Percentiles rank a stretch among this genome's conserved stretches.
phyloP scores from a whole-genome alignment of 2,888 invertebrate genomes.

The Drosophila trichaetosa region DNA sequence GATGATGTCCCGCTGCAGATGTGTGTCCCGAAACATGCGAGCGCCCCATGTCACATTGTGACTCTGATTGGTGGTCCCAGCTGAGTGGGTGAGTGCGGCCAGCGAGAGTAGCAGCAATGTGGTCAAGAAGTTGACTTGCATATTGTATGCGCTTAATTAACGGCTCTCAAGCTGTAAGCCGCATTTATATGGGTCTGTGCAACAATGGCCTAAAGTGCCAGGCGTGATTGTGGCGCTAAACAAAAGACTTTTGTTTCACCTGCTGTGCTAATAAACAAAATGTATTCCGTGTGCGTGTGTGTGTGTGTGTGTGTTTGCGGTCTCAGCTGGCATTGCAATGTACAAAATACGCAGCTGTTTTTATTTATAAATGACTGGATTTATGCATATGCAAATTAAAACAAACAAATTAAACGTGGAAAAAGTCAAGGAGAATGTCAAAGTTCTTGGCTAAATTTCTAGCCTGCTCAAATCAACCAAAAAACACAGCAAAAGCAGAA shows the following conservation, averaged over 20 bases:
- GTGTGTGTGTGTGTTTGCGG: not conserved
- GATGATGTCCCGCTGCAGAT: slow-evolving; percentile 59
- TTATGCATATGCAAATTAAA: slow-evolving; percentile 17
- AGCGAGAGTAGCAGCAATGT: slow-evolving; percentile 32
- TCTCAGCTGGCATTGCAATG: slow-evolving; percentile 16
- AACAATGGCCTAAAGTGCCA: slow-evolving; percentile 23
- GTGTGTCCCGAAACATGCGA: slow-evolving; percentile 57
- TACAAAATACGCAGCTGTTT: slow-evolving; percentile 17
- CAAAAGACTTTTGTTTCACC: slow-evolving; percentile 15
- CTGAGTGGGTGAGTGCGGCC: slow-evolving; percentile 5
- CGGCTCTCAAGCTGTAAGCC: not conserved
- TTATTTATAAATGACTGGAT: not conserved
- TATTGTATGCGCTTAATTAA: slow-evolving; percentile 30
- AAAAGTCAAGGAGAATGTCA: slow-evolving; percentile 51
- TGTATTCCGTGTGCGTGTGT: not conserved
- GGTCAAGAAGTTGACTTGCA: slow-evolving; percentile 46
- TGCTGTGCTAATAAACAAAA: slow-evolving; percentile 8
- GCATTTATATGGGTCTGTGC: slow-evolving; percentile 33
- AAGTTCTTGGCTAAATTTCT: slow-evolving; percentile 26
- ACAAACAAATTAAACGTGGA: slow-evolving; percentile 1
- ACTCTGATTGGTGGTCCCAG: slow-evolving; percentile 45
- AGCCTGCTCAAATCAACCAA: slow-evolving; percentile 31
- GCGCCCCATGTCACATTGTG: slow-evolving; percentile 70
- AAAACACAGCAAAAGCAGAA: not conserved
- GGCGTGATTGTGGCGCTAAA: not conserved